Base-by-base conservation (phyloP, 2,888 invertebrate species). In the Tolmerus cingulatus region DNA sequence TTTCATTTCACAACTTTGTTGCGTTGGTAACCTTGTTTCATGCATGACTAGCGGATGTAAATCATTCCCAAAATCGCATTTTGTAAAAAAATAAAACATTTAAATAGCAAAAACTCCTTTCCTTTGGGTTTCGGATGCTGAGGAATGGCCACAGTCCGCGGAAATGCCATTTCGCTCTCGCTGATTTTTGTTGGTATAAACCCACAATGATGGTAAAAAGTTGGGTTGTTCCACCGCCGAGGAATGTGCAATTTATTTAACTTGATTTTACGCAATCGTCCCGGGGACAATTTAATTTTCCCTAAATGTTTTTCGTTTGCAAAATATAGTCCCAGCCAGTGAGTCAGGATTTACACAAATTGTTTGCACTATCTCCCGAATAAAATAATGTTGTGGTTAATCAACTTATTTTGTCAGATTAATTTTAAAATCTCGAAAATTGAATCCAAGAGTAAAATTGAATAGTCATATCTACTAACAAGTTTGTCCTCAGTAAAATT, bases 41-140 rank as follows among this genome's bases (percentile, higher is more conserved):
- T 82, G 82, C 82, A 82, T 82, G 82, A 82, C 30, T 82, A 82
- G 27, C 46, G 57, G 57, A 19, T 37, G 66, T 82, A 57, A 34
- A 57, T 66, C 37, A 51, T 76, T 76, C 76, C 40, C 37, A 76
- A 76, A 76, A 66, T 66, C 27, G 66, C 27, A 66, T 66, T 66
- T 23, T 66, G 66, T 66, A 66, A 57, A 57, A 57, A 57, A 40
- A 66, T 27, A 66, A 14, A 66, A 66, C 9, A 46, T 0, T 46
- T 40, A 40, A 40, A 46, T 16, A 46, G 9, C 2, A 66, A 66
- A 66, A 27, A 66, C 3, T 23, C 27, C 12, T 66, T 66, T 66
- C 66, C 19, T 23, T 57, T 9, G 23, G 8, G 1, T 23, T 27
- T 27, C 27, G 12, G 57, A 9, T 5, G 19, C 23, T 7, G 23